Evolutionary conservation across 1,140 invertebrate species (phyloP).

Genomic region (Theocolax elegans): DNA sequence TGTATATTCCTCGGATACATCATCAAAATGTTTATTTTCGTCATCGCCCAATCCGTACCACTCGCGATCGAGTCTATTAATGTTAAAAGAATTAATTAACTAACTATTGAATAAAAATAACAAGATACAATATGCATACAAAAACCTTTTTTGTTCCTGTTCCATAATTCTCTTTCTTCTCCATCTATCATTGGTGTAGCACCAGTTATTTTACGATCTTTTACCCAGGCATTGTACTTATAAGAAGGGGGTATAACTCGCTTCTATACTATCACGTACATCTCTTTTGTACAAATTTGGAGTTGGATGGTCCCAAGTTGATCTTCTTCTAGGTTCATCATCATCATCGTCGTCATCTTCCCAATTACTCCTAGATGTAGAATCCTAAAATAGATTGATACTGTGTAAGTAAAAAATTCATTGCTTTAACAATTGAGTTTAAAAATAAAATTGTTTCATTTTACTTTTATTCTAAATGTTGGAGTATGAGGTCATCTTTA

Average conservation of each 20-base stretch:
- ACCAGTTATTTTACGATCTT: slow-evolving; percentile 73
- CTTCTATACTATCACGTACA: slow-evolving; percentile 67
- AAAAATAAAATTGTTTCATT: too few species aligned
- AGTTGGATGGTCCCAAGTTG: slow-evolving; percentile 93
- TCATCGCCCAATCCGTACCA: slow-evolving; percentile 97
- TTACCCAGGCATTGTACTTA: slow-evolving; percentile 85
- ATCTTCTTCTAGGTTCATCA: slow-evolving; percentile 74
- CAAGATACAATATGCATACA: background rate
- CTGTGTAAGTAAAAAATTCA: slow-evolving; percentile 1
- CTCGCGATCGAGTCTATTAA: slow-evolving; percentile 86
- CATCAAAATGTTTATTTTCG: slow-evolving; percentile 91
- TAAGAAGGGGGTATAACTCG: slow-evolving; percentile 87
- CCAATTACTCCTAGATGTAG: slow-evolving; percentile 83
- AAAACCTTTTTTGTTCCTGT: slow-evolving; percentile 83
- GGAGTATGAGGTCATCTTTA: slow-evolving; percentile 79
- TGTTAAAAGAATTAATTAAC: slow-evolving; percentile 19
- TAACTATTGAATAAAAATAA: background rate
- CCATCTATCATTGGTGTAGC: slow-evolving; percentile 72
- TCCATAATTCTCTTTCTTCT: slow-evolving; percentile 86
- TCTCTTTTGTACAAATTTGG: slow-evolving; percentile 73
- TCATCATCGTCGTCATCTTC: slow-evolving; percentile 90
- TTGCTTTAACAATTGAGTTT: too few species aligned
- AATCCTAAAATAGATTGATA: too few species aligned
- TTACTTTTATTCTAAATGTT: slow-evolving; percentile 58
- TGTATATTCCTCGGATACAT: slow-evolving; percentile 90